A percentile compares a stretch with the other conserved stretches of the same genome.
phyloP scores from a whole-genome alignment of 2,797 vertebrate genomes.

The Tokudaia tokunoshimensis region DNA sequence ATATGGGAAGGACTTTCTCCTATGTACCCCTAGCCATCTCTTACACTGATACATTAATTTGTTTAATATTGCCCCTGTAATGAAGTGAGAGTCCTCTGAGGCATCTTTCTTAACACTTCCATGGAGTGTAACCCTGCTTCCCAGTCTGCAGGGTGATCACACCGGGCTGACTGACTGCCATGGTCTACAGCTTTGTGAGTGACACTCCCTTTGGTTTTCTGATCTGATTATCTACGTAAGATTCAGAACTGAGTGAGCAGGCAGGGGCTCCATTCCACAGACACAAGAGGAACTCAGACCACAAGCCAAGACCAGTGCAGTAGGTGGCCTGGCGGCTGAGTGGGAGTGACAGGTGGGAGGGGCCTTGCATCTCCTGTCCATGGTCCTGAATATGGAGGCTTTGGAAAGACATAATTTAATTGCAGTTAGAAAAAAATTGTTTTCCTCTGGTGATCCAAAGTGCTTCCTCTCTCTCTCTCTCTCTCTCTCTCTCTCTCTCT shows the following conservation, averaged over 20 bases:
- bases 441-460: constrained; percentile 34
- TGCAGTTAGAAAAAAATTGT: constrained; percentile 54
- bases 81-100: not conserved
- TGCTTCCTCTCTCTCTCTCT: not conserved
- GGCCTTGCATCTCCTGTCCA: constrained; percentile 31
- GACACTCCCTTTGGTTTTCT: not conserved
- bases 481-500: not conserved
- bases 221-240: not conserved
- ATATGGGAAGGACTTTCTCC: not conserved
- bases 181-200: not conserved
- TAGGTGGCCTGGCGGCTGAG: not conserved
- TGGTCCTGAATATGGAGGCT: not conserved
- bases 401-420: not conserved
- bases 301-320: not conserved
- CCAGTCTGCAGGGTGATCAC: not conserved
- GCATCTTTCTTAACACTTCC: not conserved
- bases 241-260: not conserved
- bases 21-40: not conserved
- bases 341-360: not conserved
- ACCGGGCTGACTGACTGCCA: not conserved
- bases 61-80: constrained; percentile 24
- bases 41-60: constrained; percentile 35
- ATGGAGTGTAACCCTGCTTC: not conserved
- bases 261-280: not conserved
- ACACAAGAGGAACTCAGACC: not conserved